Evolutionary conservation across 2,888 invertebrate genomes (phyloP), one percentile per base, ranked within the genome.

Genomic region (Epirrhoe tristata): DNA sequence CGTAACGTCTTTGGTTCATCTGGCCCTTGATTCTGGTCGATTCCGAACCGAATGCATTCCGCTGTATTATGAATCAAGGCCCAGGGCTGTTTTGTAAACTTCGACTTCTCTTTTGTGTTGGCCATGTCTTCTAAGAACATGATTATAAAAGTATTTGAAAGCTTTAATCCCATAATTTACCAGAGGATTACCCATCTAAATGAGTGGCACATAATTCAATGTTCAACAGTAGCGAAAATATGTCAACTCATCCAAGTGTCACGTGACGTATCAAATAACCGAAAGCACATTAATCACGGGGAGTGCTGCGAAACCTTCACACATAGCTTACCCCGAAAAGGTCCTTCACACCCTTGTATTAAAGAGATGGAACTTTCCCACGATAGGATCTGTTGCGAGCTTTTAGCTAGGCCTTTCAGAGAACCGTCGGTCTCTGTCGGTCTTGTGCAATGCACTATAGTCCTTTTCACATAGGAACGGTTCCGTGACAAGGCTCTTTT

Each of bases 201-300:
- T 24, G 24, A 24, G 24, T 24, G 24, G 24, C 24, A 24, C 3
- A 24, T 24, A 24, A 24, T 2, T 24, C 24, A 51, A 31, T 58
- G 54, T 62, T 51, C n/a, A 46, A 14, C 46, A 58, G n/a, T 34
- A 61, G 51, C 43, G 48, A 56, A 48, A 16, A 48, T 57, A 52
- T 53, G 24, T 62, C 48, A 16, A 43, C 60, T 56, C 12, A 34
- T 51, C 54, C 53, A 50, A 61, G 68, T 70, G 67, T 72, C 71
- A 69, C 57, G 63, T 72, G 70, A 56, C 60, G 64, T 73, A 72
- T 73, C 74, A 75, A 76, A 79, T 77, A 78, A 76, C 77, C 70
- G 62, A 70, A 73, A 61, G 68, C 69, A 72, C 78, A 82, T 83
- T 83, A 81, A 83, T 82, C 77, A 78, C 62, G 17, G 59, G 59